Percentiles rank a stretch among this genome's conserved stretches.
These are phyloP conservation scores for Rhipidura dahli DNA, from an alignment of 2,113 vertebrate genomes.

Conservation along the genomic window DNA sequence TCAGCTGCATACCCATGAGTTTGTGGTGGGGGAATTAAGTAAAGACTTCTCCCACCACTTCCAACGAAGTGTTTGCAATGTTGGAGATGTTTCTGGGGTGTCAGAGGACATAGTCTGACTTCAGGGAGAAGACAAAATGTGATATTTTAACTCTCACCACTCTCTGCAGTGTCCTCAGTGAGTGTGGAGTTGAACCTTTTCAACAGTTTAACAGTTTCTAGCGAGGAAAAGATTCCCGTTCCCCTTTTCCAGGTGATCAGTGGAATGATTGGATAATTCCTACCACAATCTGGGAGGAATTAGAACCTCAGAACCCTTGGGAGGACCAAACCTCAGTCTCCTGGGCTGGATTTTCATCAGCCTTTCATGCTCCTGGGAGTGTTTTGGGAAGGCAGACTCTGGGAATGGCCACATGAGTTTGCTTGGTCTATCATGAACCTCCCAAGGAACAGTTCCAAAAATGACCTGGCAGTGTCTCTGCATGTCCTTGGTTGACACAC, in stretches of 20 bases:
- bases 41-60: not conserved
- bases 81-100: not conserved
- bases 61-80: not conserved
- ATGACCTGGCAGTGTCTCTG: constrained; percentile 59
- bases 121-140: not conserved
- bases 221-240: not conserved
- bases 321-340: not conserved
- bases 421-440: not conserved
- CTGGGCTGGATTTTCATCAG: not conserved
- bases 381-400: not conserved
- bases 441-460: constrained; percentile 59
- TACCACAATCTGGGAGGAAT: not conserved
- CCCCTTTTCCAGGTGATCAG: not conserved
- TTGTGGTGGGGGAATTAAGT: not conserved
- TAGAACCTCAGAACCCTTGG: not conserved
- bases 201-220: too few species aligned
- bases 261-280: not conserved
- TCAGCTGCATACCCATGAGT: fast-evolving
- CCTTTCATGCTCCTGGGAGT: not conserved
- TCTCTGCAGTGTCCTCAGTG: fast-evolving
- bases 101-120: not conserved
- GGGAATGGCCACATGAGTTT: not conserved
- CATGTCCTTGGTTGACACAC: constrained; percentile 56
- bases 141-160: not conserved
- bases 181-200: not conserved